These are phyloP conservation scores for Paramuricea clavata DNA, from an alignment of 92 coral and sea anemone genomes.

Conservation along the genomic window DNA sequence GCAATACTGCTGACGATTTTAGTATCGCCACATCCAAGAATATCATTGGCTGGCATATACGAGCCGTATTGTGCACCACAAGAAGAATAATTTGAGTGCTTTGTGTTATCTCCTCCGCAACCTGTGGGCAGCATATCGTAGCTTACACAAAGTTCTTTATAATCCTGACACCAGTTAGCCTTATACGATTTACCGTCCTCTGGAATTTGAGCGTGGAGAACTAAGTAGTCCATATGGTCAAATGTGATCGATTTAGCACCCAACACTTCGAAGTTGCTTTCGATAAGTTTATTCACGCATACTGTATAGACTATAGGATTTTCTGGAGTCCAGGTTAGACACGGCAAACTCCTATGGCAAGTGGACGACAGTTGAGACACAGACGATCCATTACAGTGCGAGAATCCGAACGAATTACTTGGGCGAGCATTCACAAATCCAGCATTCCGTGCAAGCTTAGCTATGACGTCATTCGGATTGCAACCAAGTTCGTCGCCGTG, in stretches of 20 bases:
- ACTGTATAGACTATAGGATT: slow-evolving; percentile 65
- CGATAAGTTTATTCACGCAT: slow-evolving; percentile 50
- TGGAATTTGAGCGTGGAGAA: slow-evolving; percentile 57
- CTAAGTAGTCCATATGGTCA: slow-evolving; percentile 25
- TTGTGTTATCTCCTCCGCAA: slow-evolving; percentile 25
- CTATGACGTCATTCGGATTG: slow-evolving; percentile 65
- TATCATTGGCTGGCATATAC: slow-evolving; percentile 33
- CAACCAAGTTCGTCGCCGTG: slow-evolving; percentile 45
- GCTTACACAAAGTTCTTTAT: slow-evolving; percentile 65
- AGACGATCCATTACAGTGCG: slow-evolving; percentile 53
- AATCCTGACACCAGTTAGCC: slow-evolving; percentile 72
- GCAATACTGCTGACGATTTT: slow-evolving; percentile 26
- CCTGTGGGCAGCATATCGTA: slow-evolving; percentile 69
- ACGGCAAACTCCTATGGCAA: slow-evolving; percentile 9
- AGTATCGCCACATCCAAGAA: slow-evolving; percentile 33
- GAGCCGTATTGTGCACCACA: slow-evolving; percentile 62
- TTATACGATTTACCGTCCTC: slow-evolving; percentile 55
- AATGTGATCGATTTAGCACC: slow-evolving; percentile 16
- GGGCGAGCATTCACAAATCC: slow-evolving; percentile 58
- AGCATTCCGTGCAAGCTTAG: slow-evolving; percentile 57
- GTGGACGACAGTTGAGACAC: slow-evolving; percentile 35
- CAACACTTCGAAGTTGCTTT: slow-evolving; percentile 58
- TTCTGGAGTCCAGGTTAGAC: slow-evolving; percentile 16
- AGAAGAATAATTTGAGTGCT: slow-evolving; percentile 7
- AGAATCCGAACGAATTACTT: slow-evolving; percentile 69